phyloP scores from a whole-genome alignment of 2,888 invertebrate genomes.

The Aelia acuminata region DNA sequence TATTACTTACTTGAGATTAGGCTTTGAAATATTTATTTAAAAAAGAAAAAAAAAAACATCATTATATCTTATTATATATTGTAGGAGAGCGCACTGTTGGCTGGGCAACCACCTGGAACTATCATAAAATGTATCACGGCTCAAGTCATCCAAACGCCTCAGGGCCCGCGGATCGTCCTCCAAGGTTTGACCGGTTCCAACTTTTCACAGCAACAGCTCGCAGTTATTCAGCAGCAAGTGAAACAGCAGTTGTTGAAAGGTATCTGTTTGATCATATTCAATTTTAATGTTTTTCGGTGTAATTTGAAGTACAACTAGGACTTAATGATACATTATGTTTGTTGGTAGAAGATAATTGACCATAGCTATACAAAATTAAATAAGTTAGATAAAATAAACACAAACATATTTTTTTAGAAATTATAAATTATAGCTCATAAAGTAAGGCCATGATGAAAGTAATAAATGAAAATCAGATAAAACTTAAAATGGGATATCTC shows the following conservation, averaged over 20 bases:
- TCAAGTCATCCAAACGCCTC: slow-evolving; percentile 84
- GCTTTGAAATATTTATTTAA: not conserved
- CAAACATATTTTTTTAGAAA: no score
- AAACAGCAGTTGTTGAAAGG: slow-evolving; percentile 90
- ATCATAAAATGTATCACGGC: slow-evolving; percentile 90
- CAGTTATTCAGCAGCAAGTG: slow-evolving; percentile 89
- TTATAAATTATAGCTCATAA: no score
- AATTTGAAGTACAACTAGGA: no score
- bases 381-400: no score
- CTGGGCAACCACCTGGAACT: slow-evolving; percentile 87
- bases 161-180: slow-evolving; percentile 87
- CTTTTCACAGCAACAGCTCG: slow-evolving; percentile 85
- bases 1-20: no score
- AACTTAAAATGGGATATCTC: no score
- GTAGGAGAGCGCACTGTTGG: slow-evolving; percentile 79
- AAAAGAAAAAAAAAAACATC: not conserved
- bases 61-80: not conserved
- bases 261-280: slow-evolving; percentile 68
- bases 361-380: no score
- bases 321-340: no score
- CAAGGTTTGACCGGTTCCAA: slow-evolving; percentile 88
- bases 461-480: no score
- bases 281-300: not conserved
- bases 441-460: no score
- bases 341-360: no score